These are phyloP conservation scores for Synergus laeviventris DNA, from an alignment of 2,888 invertebrate species.

Conservation along the genomic window DNA sequence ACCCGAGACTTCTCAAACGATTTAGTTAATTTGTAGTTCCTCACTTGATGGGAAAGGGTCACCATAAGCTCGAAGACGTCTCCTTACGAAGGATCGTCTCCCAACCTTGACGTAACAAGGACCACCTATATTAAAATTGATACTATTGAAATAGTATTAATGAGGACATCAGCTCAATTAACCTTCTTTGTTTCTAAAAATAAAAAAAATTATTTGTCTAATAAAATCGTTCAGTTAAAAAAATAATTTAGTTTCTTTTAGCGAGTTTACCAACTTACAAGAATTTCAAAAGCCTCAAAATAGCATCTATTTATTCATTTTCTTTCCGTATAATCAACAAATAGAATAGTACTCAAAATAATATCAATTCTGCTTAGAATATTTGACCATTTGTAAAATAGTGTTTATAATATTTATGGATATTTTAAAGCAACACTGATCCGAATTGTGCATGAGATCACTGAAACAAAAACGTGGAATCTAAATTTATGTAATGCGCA, in stretches of 20 bases:
- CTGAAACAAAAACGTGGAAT: background rate
- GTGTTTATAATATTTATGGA: no score
- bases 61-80: constrained; percentile 47
- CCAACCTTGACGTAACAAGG: constrained; percentile 49
- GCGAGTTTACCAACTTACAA: constrained; percentile 1
- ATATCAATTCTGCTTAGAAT: no score
- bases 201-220: background rate
- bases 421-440: background rate
- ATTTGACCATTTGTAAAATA: no score
- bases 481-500: background rate
- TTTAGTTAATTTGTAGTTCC: background rate
- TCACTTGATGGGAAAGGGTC: constrained; percentile 39
- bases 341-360: no score
- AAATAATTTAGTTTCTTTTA: background rate
- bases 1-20: no score
- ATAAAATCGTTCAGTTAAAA: background rate
- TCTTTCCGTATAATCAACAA: no score
- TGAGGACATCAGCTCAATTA: background rate
- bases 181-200: constrained; percentile 9
- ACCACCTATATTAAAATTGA: constrained; percentile 39
- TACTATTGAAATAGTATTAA: constrained; percentile 21
- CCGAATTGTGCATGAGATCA: background rate
- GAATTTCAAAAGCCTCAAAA: background rate
- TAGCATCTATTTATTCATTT: background rate
- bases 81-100: constrained; percentile 52